These are phyloP conservation scores for Drepana arcuata DNA, from an alignment of 1,140 invertebrate genomes.

Conservation along the genomic window DNA sequence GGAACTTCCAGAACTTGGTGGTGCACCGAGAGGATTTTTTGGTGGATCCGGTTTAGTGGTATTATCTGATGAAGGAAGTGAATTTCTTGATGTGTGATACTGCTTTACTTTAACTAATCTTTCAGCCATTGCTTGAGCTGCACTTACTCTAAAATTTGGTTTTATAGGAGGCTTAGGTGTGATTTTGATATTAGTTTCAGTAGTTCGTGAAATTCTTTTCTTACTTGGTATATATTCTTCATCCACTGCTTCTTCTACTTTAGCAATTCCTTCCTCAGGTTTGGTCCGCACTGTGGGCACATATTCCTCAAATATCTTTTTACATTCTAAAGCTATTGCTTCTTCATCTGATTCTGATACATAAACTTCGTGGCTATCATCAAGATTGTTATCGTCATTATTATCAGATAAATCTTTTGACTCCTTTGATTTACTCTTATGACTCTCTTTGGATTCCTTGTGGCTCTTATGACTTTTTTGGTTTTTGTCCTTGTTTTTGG, in stretches of 20 bases:
- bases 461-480: slow-evolving; percentile 28
- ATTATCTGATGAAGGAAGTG: slow-evolving; percentile 5
- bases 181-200: slow-evolving; percentile 49
- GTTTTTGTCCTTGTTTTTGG: slow-evolving; percentile 20
- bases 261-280: slow-evolving; percentile 21
- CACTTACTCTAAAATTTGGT: slow-evolving; percentile 61
- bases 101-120: slow-evolving; percentile 62
- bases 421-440: slow-evolving; percentile 23
- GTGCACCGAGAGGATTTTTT: slow-evolving; percentile 23
- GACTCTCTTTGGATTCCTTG: slow-evolving; percentile 40
- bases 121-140: slow-evolving; percentile 58
- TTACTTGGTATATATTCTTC: slow-evolving; percentile 54
- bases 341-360: slow-evolving; percentile 67
- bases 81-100: slow-evolving; percentile 53
- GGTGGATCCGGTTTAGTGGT: slow-evolving; percentile 18
- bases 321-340: slow-evolving; percentile 58
- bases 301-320: slow-evolving; percentile 71
- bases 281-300: slow-evolving; percentile 43
- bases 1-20: slow-evolving; percentile 24
- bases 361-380: slow-evolving; percentile 26
- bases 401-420: slow-evolving; percentile 19
- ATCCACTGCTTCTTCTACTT: slow-evolving; percentile 25
- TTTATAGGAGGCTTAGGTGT: slow-evolving; percentile 37
- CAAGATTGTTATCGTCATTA: slow-evolving; percentile 20
- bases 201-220: slow-evolving; percentile 59